Evolutionary conservation across 2,888 invertebrate genomes (phyloP).

Genomic region (Pandemis cinnamomeana): DNA sequence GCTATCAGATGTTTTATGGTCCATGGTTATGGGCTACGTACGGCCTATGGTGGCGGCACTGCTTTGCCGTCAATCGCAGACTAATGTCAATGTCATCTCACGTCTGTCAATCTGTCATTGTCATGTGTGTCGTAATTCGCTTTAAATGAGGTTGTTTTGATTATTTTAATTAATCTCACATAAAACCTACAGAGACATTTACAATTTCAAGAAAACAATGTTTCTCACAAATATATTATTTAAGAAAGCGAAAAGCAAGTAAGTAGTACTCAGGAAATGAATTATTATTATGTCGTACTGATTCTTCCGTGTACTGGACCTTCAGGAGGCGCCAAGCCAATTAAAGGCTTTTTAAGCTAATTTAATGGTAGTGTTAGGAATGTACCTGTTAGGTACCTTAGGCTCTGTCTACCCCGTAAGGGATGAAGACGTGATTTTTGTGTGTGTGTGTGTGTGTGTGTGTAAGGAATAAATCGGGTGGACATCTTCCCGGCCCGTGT

Average conservation of each 20-base stretch:
- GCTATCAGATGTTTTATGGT: background rate
- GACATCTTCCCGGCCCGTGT: no score
- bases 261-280: conserved; percentile 77
- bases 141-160: background rate
- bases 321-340: no score
- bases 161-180: background rate
- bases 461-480: no score
- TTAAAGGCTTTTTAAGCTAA: no score
- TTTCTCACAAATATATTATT: conserved; percentile 88
- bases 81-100: background rate
- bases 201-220: conserved; percentile 68
- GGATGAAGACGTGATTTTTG: no score
- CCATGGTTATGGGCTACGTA: background rate
- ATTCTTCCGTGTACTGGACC: no score
- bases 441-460: no score
- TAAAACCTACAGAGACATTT: background rate
- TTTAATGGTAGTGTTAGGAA: no score
- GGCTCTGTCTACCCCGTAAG: no score
- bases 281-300: no score
- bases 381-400: no score
- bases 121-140: background rate
- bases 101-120: conserved; percentile 6
- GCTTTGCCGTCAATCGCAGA: background rate
- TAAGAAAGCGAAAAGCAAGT: conserved; percentile 92
- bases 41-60: conserved; percentile 5